phyloP scores from a whole-genome alignment of 1,140 invertebrate species.

The Agraylea sexmaculata region DNA sequence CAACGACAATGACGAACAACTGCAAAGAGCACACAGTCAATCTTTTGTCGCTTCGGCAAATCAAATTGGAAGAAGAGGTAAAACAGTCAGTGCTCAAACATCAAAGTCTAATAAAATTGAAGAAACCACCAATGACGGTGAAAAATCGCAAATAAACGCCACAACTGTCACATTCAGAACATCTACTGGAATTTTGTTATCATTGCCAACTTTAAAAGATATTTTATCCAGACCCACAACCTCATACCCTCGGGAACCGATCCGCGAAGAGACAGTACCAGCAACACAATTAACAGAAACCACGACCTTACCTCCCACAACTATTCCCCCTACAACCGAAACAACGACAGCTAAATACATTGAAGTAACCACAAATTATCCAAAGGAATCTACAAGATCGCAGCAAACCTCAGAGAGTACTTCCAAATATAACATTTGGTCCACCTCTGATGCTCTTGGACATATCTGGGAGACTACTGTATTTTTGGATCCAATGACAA shows the following conservation, averaged over 20 bases:
- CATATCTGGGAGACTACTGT: conserved; percentile 50
- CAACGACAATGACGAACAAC: conserved; percentile 38
- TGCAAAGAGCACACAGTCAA: conserved; percentile 40
- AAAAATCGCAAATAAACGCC: conserved; percentile 26
- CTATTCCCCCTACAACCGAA: too few relatives aligned
- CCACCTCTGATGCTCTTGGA: conserved; percentile 18
- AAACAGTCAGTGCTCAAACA: conserved; percentile 32
- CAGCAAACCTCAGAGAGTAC: conserved; percentile 13
- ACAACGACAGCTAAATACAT: too few relatives aligned
- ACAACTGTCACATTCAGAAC: conserved; percentile 12
- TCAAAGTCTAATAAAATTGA: conserved; percentile 24
- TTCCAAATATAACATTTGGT: conserved; percentile 18
- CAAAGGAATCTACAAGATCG: background rate
- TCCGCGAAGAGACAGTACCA: too few relatives aligned
- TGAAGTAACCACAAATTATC: background rate
- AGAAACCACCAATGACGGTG: conserved; percentile 27
- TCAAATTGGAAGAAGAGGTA: conserved; percentile 32
- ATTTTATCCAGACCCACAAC: conserved; percentile 17
- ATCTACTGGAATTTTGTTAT: conserved; percentile 14
- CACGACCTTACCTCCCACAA: too few relatives aligned
- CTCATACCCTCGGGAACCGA: too few relatives aligned
- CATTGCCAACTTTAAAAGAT: conserved; percentile 21
- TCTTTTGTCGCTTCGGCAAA: conserved; percentile 33
- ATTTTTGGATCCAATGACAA: conserved; percentile 54
- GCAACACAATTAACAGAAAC: too few relatives aligned